Conservation (phyloP, 2,888 invertebrate species). For the Eristalinus aeneus region DNA sequence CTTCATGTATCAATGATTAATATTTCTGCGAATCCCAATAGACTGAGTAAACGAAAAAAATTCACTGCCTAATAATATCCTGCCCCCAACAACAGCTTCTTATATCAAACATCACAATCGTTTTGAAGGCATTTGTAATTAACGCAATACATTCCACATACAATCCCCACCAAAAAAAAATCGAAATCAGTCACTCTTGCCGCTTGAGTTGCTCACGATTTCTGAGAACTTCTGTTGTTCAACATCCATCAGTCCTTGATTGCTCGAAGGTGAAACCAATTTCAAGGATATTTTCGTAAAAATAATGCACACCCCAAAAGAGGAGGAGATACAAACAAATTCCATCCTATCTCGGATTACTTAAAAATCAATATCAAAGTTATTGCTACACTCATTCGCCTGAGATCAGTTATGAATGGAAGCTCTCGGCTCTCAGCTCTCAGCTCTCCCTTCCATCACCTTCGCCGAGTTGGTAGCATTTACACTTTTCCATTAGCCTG, state of each 20-base stretch:
- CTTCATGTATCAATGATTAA: no score
- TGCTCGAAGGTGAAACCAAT: not conserved
- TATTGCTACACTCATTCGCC: not conserved
- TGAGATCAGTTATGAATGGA: not conserved
- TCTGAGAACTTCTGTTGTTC: not conserved
- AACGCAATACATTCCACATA: not conserved
- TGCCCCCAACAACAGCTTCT: not conserved
- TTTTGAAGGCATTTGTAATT: not conserved
- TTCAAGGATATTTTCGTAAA: not conserved
- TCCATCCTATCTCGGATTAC: not conserved
- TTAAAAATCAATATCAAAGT: not conserved
- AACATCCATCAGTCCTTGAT: not conserved
- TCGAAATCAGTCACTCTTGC: not conserved
- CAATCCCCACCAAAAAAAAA: not conserved
- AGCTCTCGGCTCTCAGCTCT: not conserved
- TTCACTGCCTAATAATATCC: not conserved
- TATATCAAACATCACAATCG: not conserved
- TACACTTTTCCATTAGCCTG: slow-evolving; percentile 22
- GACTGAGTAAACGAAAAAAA: not conserved
- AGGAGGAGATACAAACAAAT: not conserved
- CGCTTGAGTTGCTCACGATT: not conserved
- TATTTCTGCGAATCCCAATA: no score
- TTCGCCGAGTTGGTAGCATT: not conserved
- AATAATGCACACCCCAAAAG: not conserved
- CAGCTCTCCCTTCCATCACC: not conserved